Conservation (phyloP, 92 coral and sea anemone genomes). For the Galaxea fascicularis region DNA sequence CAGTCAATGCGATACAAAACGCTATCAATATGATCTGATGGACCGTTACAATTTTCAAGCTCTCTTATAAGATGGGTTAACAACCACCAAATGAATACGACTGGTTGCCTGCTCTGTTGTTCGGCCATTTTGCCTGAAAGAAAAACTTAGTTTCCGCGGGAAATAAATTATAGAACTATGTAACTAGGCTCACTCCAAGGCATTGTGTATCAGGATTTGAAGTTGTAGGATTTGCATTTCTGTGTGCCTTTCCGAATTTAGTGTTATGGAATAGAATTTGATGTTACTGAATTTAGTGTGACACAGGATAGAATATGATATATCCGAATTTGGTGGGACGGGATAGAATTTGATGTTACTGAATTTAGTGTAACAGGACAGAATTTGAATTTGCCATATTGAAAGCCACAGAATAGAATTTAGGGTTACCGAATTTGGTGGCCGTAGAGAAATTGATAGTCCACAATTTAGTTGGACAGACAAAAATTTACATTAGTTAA, state of each 20-base stretch:
- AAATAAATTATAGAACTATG: neutral
- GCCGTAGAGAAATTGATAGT: neutral
- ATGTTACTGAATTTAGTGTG: neutral
- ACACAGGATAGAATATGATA: constrained; percentile 1
- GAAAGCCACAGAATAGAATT: neutral
- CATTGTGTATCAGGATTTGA: neutral
- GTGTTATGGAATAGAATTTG: constrained; percentile 4
- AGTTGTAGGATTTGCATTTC: neutral
- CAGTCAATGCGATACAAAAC: constrained; percentile 44
- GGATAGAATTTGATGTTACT: constrained; percentile 9
- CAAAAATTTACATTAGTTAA: neutral
- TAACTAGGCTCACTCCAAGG: neutral
- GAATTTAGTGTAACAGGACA: constrained; percentile 5
- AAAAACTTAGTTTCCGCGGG: neutral
- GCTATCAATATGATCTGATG: constrained; percentile 19
- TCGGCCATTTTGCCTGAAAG: neutral
- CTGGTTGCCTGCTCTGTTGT: neutral
- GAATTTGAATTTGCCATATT: neutral
- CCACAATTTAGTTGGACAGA: constrained; percentile 10
- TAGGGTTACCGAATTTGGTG: neutral
- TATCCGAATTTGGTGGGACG: constrained; percentile 7
- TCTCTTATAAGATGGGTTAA: neutral
- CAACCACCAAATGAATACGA: neutral
- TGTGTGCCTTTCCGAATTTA: neutral
- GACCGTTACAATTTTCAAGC: constrained; percentile 32